phyloP scores from a whole-genome alignment of 1,140 invertebrate genomes.

The Heliothis virescens region DNA sequence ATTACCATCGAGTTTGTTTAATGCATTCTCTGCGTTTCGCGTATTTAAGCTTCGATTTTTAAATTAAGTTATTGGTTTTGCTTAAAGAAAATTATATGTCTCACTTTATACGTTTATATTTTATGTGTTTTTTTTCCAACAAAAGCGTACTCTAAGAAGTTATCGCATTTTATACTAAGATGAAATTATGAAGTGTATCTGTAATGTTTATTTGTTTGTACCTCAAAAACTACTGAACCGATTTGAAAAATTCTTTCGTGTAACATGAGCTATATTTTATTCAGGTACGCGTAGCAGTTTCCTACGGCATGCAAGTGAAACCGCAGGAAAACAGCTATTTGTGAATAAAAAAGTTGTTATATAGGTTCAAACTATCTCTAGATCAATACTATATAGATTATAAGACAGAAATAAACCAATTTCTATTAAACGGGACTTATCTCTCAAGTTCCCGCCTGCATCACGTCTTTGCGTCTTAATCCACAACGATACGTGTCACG shows the following conservation, averaged over 20 bases:
- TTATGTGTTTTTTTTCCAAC: neutral
- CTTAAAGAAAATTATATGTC: neutral
- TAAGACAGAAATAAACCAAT: neutral
- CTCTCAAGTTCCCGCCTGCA: neutral
- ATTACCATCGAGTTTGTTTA: neutral
- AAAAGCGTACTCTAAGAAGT: no score
- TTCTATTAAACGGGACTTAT: conserved; percentile 8
- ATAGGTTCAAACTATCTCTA: neutral
- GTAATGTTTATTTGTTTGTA: no score
- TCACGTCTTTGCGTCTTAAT: neutral
- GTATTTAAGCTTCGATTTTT: neutral
- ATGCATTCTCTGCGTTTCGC: neutral
- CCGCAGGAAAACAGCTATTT: no score
- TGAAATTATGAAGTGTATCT: no score
- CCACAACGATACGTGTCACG: conserved; percentile 27
- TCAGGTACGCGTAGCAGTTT: no score
- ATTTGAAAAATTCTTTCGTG: no score
- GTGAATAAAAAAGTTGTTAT: no score
- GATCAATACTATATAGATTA: neutral
- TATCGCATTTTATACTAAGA: no score
- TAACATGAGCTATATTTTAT: no score
- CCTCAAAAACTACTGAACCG: no score
- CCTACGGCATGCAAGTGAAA: no score
- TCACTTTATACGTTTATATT: no score
- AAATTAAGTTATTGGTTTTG: neutral